Base-by-base conservation (phyloP, 2,113 vertebrate genomes). In the Centropus unirufus region DNA sequence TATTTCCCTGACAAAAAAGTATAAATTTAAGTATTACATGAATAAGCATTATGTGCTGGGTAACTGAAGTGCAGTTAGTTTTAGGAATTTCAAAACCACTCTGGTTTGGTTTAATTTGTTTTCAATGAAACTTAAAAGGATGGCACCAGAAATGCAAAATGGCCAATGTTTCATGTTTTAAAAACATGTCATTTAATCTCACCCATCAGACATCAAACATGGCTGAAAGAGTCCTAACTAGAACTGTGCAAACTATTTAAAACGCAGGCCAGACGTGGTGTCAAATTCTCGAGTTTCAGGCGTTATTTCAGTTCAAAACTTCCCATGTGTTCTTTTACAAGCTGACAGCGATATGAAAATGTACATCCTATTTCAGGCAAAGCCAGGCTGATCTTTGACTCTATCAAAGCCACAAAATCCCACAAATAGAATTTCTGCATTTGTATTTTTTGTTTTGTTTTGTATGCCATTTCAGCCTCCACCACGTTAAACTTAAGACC, bases 241-340 rank as follows among this genome's bases (percentile, higher is more conserved):
- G 75, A 83, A 23, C 82, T 63, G 39, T 9, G 64, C 14, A 77
- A 77, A 44, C 82, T 90, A 91, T 93, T 90, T 90, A 88, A 88
- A 95, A 49, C 75, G 18, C 9, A 1, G 72, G 17, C 85, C 87
- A 96, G 90, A 93, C 72, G 8, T 1, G 1, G 79, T 67, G 90
- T 72, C 79, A 15, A 72, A 47, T 80, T 32, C 26, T 59, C 39
- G 63, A 2, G 1, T 89, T 83, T 47, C 55, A 93, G 91, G 88
- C 7, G 29, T 74, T 88, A 70, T 32, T 93, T 51, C 68, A 23
- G 34, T 40, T 70, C 83, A 79, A 94, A 77, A 82, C 22, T 61
- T 92, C 68, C 92, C 69, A 40, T 86, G 90, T 93, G 90, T 92
- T 96, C 75, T 72, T 59, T 36, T 78, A 24, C 61, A 64, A 61